Evolutionary conservation across 1,140 invertebrate species (phyloP).

Genomic region (Trichonephila clavata): DNA sequence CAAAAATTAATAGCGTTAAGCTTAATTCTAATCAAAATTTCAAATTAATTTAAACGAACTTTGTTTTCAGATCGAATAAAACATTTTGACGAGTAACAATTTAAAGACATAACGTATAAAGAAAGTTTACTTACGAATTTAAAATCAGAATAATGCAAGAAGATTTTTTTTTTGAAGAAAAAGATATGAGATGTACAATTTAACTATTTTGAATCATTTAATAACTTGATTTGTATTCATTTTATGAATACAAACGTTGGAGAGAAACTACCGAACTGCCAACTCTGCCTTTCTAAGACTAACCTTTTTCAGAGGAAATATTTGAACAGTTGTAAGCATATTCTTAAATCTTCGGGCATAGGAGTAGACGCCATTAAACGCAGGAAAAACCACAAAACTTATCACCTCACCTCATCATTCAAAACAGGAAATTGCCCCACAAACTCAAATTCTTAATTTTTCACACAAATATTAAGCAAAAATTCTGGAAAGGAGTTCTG

Average conservation of each 20-base stretch:
- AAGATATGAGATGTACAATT: no score
- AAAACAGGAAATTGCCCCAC: neutral
- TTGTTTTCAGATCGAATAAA: no score
- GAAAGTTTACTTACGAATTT: no score
- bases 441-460: neutral
- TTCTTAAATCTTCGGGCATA: neutral
- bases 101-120: no score
- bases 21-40: no score
- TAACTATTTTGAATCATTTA: neutral
- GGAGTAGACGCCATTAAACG: neutral
- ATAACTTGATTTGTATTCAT: neutral
- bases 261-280: neutral
- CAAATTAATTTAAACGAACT: no score
- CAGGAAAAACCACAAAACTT: constrained; percentile 7
- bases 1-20: no score
- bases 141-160: no score
- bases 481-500: neutral
- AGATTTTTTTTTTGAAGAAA: no score
- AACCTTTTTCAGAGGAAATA: neutral
- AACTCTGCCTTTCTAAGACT: neutral
- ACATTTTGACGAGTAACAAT: no score
- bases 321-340: neutral
- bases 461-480: neutral
- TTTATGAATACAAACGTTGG: neutral
- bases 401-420: neutral